These are phyloP conservation scores for Hozukius guyotensis DNA, from an alignment of 2,797 vertebrate genomes.

Conservation along the genomic window DNA sequence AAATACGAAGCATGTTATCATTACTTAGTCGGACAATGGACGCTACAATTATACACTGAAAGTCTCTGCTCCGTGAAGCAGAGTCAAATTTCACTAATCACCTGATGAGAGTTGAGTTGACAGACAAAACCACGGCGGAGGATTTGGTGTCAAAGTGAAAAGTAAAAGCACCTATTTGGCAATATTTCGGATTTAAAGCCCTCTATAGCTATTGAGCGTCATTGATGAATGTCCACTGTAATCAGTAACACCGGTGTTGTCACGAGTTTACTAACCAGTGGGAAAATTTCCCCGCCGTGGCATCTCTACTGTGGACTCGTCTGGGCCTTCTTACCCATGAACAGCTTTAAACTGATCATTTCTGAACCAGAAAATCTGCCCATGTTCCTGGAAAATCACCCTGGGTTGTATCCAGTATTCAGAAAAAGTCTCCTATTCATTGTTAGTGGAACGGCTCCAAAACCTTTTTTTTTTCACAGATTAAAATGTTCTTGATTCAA, in stretches of 20 bases:
- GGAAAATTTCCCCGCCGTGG: neutral
- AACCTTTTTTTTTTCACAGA: conserved; percentile 1
- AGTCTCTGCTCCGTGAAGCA: no score
- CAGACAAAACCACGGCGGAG: no score
- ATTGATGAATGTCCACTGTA: neutral
- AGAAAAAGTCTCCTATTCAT: conserved; percentile 59
- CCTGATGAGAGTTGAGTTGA: no score
- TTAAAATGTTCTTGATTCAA: conserved; percentile 46
- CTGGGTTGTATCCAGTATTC: conserved; percentile 37
- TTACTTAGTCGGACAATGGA: no score
- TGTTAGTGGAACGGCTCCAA: conserved; percentile 38
- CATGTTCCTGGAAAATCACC: conserved; percentile 57
- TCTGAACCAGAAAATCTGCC: conserved; percentile 56
- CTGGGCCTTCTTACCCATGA: conserved; percentile 19
- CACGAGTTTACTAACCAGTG: neutral
- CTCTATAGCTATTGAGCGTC: neutral
- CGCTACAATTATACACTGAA: no score
- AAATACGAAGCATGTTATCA: no score
- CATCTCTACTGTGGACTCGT: neutral
- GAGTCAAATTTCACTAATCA: no score
- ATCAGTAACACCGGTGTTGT: neutral
- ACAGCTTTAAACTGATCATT: conserved; percentile 36
- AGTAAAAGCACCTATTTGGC: neutral
- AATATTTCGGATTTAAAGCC: neutral
- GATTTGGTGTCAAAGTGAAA: neutral